Base-by-base conservation (phyloP, 2,888 invertebrate genomes). In the Steinernema scapterisci region DNA sequence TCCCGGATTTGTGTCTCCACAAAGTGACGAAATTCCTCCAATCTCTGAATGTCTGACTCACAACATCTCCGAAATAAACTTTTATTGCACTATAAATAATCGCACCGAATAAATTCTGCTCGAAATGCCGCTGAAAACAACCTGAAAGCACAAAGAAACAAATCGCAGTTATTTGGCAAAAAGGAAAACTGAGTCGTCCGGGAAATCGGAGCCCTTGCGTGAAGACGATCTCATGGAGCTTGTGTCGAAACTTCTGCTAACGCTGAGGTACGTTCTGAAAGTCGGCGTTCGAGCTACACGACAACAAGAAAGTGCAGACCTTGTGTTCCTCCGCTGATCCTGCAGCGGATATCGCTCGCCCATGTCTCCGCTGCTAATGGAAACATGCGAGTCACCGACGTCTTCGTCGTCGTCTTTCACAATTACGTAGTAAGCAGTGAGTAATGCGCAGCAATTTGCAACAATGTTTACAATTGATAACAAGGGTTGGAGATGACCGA, bases 341-440 rank as follows among this genome's bases (percentile, higher is more conserved):
- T 73, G 52, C 31, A 77, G 25, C 43, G 77, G 46, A 54, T 82
- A 80, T 63, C 78, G 73, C n/a, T 80, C 77, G 21, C 79, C 79
- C 13, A 38, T 73, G 52, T 84, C 85, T 25, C 81, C 81, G 71
- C 82, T 83, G 16, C 82, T 82, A 21, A 85, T 78, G n/a, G 85
- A 85, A 11, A 77, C 81, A 5, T 79, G 80, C 44, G 83, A 84
- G 71, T 84, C 85, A 54, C 85, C 85, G 6, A 85, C 85, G 54
- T 85, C 85, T 74, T 82, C 81, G 46, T 86, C 86, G 73, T 86
- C 86, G 63, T 87, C 86, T 76, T 86, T 87, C 9, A 87, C 86
- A 70, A 86, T 86, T 25, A 86, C 86, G 77, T 86, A 86, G 73
- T 87, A 86, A 5, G 86, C 86, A 56, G 86, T 87, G 31, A 86